Percentiles rank a stretch among this genome's conserved stretches.
phyloP scores from a whole-genome alignment of 2,113 vertebrate genomes.

The Morone chrysops region DNA sequence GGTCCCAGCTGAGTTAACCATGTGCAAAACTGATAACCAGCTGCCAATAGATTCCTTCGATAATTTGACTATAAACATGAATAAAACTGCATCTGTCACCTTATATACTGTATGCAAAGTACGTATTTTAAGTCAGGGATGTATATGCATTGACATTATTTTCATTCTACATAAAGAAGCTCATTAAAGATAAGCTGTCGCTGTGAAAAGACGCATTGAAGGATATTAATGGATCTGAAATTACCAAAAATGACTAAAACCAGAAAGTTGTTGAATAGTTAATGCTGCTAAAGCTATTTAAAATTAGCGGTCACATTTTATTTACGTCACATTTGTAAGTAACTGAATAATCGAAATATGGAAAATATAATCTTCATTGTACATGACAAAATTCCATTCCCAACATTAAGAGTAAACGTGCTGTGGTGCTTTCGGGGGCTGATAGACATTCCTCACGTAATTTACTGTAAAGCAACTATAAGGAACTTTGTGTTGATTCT shows the following conservation, averaged over 20 bases:
- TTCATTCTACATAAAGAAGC: constrained; percentile 24
- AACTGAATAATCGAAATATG: neutral
- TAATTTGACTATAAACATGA: constrained; percentile 5
- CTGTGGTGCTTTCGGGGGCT: neutral
- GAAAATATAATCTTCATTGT: neutral
- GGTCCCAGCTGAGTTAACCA: constrained; percentile 62
- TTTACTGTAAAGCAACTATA: neutral
- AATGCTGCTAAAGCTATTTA: neutral
- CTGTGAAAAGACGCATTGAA: constrained; percentile 1
- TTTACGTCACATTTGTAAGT: neutral
- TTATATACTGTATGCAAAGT: neutral
- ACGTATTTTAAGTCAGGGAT: neutral
- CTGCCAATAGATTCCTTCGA: neutral
- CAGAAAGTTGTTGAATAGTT: constrained; percentile 4
- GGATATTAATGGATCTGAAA: constrained; percentile 29
- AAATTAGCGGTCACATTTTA: neutral
- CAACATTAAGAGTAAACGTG: neutral
- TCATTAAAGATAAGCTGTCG: constrained; percentile 41
- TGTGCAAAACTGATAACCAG: constrained; percentile 29
- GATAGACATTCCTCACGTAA: neutral
- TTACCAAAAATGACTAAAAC: constrained; percentile 18
- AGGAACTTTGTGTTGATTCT: too few species aligned
- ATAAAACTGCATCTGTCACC: neutral
- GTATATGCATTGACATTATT: constrained; percentile 22
- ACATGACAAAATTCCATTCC: neutral